Conservation (phyloP, 2,888 invertebrate species). For the Xylota sylvarum region DNA sequence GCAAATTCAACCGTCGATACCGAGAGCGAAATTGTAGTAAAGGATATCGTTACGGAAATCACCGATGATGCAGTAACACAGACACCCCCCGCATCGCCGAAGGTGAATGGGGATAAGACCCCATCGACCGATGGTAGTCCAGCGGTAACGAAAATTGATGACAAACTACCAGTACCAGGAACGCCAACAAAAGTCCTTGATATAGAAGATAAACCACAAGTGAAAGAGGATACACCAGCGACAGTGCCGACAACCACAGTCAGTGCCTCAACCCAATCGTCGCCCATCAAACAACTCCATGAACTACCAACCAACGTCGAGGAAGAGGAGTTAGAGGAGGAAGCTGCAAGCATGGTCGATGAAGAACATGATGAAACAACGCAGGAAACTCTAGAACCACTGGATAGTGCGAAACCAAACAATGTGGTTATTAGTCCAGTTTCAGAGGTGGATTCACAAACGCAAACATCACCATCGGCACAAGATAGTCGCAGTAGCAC, state of each 20-base stretch:
- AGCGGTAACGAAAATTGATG: constrained; percentile 26
- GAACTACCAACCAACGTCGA: constrained; percentile 35
- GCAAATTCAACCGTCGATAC: constrained; percentile 78
- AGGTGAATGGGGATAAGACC: constrained; percentile 45
- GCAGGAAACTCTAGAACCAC: constrained; percentile 40
- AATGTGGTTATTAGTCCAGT: constrained; percentile 70
- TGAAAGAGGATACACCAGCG: constrained; percentile 20
- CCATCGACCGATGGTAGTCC: constrained; percentile 44
- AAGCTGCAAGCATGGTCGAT: constrained; percentile 64
- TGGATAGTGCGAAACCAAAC: constrained; percentile 74
- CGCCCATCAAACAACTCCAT: constrained; percentile 50
- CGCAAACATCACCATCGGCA: constrained; percentile 81
- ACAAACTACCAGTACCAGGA: constrained; percentile 30
- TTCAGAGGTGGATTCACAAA: constrained; percentile 81
- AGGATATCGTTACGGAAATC: constrained; percentile 22
- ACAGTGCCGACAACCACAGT: constrained; percentile 21
- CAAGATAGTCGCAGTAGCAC: constrained; percentile 63
- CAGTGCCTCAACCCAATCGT: constrained; percentile 57
- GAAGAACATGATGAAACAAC: constrained; percentile 45
- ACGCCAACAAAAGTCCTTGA: constrained; percentile 43
- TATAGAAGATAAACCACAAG: constrained; percentile 43
- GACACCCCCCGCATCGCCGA: constrained; percentile 33
- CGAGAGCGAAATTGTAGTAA: constrained; percentile 12
- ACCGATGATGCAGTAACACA: constrained; percentile 13
- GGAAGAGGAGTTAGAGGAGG: constrained; percentile 42